Base-by-base conservation (phyloP, 1,140 invertebrate species). In the Phortica variegata region DNA sequence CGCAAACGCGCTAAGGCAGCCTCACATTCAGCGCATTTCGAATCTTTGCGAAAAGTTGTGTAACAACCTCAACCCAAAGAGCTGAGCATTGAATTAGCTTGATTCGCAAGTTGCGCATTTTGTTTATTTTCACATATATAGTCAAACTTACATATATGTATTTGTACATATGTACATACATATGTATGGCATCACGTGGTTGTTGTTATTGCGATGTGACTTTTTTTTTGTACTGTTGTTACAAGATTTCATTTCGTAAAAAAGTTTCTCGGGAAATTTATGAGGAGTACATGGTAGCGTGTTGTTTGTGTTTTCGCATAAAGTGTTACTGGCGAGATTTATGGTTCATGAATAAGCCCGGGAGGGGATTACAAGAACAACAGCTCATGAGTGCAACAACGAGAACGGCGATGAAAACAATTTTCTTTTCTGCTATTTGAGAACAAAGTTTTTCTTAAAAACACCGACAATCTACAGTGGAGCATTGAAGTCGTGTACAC, bases 181-280 rank as follows among this genome's bases (percentile, higher is more conserved):
- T 31, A 31, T 31, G n/a, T 31, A 31, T 31, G n/a, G 7, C n/a
- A 8, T 31, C n/a, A 8, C n/a, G 7, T 31, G 7, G 29, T n/a
- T 13, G 7, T 7, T 6, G 40, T 49, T 36, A 37, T 46, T 41
- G 43, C 44, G 38, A 46, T 37, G 39, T 17, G 3, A 8, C 26
- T 12, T 48, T 32, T 19, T 39, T 16, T 12, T 58, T 52, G 58
- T 58, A 58, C 58, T 60, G 63, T 56, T 68, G 63, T 68, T 52
- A 65, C 65, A 69, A 69, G 65, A 69, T 69, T 69, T 69, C 61
- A 69, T 69, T 69, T 69, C 61, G 65, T 69, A 69, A 69, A 69
- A 68, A 69, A 69, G 65, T 69, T 69, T 63, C 61, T 70, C 60
- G 60, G 46, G 54, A 63, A 65, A 69, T 69, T 69, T 69, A 69